Evolutionary conservation across 2,888 invertebrate species (phyloP).

Genomic region (Cephus pygmeus): DNA sequence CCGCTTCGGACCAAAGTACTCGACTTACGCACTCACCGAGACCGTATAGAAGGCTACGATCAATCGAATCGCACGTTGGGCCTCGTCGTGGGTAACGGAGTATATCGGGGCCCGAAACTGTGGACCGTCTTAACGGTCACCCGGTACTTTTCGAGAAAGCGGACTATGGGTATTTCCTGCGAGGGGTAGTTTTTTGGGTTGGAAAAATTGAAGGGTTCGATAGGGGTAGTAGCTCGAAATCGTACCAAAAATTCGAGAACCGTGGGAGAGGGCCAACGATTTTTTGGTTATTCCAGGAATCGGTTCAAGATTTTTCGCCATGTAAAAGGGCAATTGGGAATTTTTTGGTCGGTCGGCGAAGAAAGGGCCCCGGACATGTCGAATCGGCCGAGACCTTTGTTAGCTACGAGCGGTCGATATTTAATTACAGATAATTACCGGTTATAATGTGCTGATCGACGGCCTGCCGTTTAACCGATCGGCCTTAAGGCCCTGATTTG

Average conservation of each 20-base stretch:
- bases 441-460: conserved; percentile 59
- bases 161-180: neutral
- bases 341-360: conserved; percentile 1
- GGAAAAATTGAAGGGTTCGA: neutral
- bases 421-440: conserved; percentile 61
- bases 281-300: neutral
- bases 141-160: neutral
- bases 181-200: neutral
- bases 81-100: neutral
- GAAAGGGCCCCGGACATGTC: neutral
- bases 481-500: conserved; percentile 58
- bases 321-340: conserved; percentile 8
- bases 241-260: neutral
- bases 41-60: neutral
- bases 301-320: neutral
- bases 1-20: neutral
- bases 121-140: neutral
- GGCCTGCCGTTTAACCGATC: conserved; percentile 62
- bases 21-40: neutral
- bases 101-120: neutral
- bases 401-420: conserved; percentile 44
- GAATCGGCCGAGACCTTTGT: neutral
- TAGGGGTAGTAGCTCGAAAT: neutral
- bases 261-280: neutral
- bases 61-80: neutral